These are phyloP conservation scores for Microctenopoma lineatum DNA, from an alignment of 2,797 vertebrate species.

Conservation along the genomic window DNA sequence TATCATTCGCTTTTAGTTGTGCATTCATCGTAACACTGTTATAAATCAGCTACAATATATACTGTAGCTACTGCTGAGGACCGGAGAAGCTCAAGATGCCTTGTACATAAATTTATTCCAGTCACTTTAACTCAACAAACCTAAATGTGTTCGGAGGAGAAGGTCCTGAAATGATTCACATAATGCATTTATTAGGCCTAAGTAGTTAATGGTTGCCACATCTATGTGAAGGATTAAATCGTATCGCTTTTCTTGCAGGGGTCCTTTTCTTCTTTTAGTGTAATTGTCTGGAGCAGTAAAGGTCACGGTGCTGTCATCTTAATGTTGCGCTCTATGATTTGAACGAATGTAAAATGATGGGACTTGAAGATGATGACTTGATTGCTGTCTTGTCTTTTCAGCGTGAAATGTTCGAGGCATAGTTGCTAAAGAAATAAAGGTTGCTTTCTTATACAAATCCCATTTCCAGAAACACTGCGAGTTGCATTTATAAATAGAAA, in stretches of 20 bases:
- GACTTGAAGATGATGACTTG: not conserved
- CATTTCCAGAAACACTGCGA: too few species aligned
- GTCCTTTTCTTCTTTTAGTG: not conserved
- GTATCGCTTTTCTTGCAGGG: constrained; percentile 6
- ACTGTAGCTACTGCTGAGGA: not conserved
- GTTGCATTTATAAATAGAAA: too few species aligned
- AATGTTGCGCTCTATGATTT: not conserved
- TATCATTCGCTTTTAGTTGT: not conserved
- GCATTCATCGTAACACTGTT: not conserved
- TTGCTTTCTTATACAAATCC: not conserved
- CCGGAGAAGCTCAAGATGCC: not conserved
- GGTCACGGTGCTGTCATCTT: constrained; percentile 24
- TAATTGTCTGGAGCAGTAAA: constrained; percentile 7
- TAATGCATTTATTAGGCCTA: constrained; percentile 23
- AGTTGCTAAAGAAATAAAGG: not conserved
- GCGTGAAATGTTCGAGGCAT: not conserved
- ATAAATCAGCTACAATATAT: not conserved
- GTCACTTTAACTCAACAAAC: not conserved
- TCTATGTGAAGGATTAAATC: constrained; percentile 7
- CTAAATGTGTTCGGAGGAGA: not conserved
- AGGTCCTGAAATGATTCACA: constrained; percentile 17
- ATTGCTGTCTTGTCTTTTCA: not conserved
- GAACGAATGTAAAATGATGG: constrained; percentile 6
- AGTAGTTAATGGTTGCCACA: constrained; percentile 7
- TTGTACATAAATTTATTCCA: not conserved